Percentiles rank a stretch among this genome's conserved stretches.
These are phyloP conservation scores for Lasius platythorax DNA, from an alignment of 2,888 invertebrate genomes.

Conservation along the genomic window DNA sequence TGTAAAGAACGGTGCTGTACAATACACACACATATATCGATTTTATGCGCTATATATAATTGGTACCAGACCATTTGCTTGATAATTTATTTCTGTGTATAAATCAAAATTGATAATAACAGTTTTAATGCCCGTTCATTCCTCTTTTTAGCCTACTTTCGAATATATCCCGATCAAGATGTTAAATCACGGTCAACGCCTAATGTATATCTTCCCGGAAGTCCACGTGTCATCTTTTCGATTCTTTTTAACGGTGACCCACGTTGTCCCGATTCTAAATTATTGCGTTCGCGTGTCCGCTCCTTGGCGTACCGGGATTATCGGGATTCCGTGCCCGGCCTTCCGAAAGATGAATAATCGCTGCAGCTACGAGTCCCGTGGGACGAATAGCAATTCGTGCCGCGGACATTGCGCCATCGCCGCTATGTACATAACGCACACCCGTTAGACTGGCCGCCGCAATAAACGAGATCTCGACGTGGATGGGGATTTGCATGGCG, in stretches of 20 bases:
- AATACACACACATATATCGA: neutral
- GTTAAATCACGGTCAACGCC: neutral
- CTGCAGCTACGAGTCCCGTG: constrained; percentile 58
- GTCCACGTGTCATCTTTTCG: neutral
- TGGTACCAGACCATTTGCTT: neutral
- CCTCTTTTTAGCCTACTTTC: neutral
- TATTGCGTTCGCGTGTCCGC: constrained; percentile 64
- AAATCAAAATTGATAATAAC: neutral
- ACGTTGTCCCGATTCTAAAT: constrained; percentile 63
- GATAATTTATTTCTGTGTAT: neutral
- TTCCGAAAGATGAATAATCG: constrained; percentile 74
- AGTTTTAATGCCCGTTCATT: neutral
- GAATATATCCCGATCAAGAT: neutral
- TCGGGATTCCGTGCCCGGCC: constrained; percentile 58
- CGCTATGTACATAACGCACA: constrained; percentile 39
- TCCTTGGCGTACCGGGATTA: constrained; percentile 59
- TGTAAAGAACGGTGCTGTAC: neutral
- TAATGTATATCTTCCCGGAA: neutral
- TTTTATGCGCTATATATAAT: neutral
- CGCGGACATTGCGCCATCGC: constrained; percentile 31
- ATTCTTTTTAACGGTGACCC: constrained; percentile 30
- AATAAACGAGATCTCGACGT: constrained; percentile 32
- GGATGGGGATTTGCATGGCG: constrained; percentile 63
- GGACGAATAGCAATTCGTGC: constrained; percentile 67
- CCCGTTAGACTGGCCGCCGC: constrained; percentile 51